Conservation (phyloP, 2,888 invertebrate species). For the Phasia obesa region DNA sequence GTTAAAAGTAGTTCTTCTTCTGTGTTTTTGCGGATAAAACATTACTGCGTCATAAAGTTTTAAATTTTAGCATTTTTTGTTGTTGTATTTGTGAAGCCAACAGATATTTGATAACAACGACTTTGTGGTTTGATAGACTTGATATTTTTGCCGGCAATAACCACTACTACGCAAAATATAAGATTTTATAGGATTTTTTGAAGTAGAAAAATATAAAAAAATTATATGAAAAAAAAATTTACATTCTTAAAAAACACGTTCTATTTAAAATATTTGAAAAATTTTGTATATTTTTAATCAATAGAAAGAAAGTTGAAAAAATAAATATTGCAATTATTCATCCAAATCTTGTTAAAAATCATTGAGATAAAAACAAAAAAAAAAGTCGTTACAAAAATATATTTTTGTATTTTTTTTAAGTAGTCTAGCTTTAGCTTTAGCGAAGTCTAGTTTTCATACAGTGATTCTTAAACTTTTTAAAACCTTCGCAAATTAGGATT, state of each 20-base stretch:
- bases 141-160: slow-evolving; percentile 38
- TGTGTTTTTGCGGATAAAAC: slow-evolving; percentile 27
- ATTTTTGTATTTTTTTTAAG: too few species aligned
- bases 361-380: too few species aligned
- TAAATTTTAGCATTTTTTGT: slow-evolving; percentile 19
- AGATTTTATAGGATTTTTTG: not conserved
- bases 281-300: not conserved
- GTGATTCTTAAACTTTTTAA: too few species aligned
- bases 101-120: slow-evolving; percentile 45
- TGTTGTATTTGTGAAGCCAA: slow-evolving; percentile 16
- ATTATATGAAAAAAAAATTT: not conserved
- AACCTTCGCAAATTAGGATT: too few species aligned
- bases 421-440: too few species aligned
- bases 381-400: too few species aligned
- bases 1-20: slow-evolving; percentile 28
- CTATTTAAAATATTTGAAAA: not conserved
- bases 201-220: not conserved
- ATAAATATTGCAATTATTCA: too few species aligned
- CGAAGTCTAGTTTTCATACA: too few species aligned
- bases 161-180: slow-evolving; percentile 26
- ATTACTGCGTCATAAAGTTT: slow-evolving; percentile 57
- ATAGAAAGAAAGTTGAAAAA: too few species aligned
- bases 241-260: not conserved
- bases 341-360: too few species aligned
- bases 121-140: slow-evolving; percentile 44